Base-by-base conservation (phyloP, 92 coral and sea anemone genomes). In the Zoanthus gigantus region DNA sequence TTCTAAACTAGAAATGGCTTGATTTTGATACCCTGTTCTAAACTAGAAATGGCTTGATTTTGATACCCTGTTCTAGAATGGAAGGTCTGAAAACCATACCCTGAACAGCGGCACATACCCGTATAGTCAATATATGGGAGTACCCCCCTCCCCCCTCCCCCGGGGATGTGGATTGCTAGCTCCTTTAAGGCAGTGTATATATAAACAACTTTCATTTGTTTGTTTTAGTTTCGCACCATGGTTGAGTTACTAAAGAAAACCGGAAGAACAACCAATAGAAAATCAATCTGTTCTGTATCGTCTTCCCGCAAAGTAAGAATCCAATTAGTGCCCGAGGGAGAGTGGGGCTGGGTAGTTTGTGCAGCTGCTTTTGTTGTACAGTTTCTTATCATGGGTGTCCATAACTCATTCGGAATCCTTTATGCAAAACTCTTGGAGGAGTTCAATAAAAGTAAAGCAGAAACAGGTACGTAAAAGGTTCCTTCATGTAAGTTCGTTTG, bases 341-440 rank as follows among this genome's bases (percentile, higher is more conserved):
- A 58, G 28, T 81, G 85, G 85, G 85, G 85, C 17, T 80, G 85
- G 85, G 74, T 44, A 44, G 42, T 80, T n/a, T 80, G 85, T 65
- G 85, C 74, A 17, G 74, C 85, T 28, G 75, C 85, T 18, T 81
- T 81, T 50, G 16, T 66, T 14, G 85, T 65, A 3, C 85, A 81
- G 75, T 81, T 81, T 46, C 50, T 81, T 23, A 37, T 81, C 29
- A 53, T 81, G 32, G 85, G 85, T 65, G 23, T 81, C 42, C 85
- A 81, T 53, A 81, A 81, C 42, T 81, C 73, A 12, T 81, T 81
- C 29, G 85, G 85, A 9, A 81, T 81, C 66, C 85, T 81, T 28
- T 81, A 81, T 52, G 66, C 85, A 68, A 81, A 81, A 45, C 85
- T 81, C 13, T 66, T 81, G 85, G 85, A 66, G 47, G 85, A 81